A percentile compares a stretch with the other conserved stretches of the same genome.
Evolutionary conservation across 2,888 invertebrate genomes (phyloP).

Genomic region (Calliphora vomitoria): DNA sequence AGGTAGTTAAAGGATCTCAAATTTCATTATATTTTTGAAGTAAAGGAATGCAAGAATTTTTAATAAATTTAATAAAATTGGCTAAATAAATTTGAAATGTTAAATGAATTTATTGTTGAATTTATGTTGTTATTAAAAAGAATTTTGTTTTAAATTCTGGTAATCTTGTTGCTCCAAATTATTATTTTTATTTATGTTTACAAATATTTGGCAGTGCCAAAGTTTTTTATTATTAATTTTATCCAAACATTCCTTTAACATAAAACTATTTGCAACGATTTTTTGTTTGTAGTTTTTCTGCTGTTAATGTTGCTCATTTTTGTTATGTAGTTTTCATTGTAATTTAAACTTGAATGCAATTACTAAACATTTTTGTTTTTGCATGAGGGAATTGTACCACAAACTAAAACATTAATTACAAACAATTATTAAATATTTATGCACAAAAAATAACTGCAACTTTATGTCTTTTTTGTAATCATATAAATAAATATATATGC

Average conservation of each 20-base stretch:
- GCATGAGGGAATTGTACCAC: conserved; percentile 42
- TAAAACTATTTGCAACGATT: no score
- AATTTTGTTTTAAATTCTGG: no score
- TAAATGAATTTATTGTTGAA: no score
- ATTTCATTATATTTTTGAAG: neutral
- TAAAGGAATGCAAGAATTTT: neutral
- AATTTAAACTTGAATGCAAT: conserved; percentile 22
- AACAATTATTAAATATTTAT: conserved; percentile 60
- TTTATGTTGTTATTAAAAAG: no score
- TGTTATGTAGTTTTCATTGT: neutral
- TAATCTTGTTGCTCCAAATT: no score
- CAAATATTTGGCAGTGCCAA: no score
- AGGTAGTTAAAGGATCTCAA: conserved; percentile 39
- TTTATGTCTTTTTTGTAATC: neutral
- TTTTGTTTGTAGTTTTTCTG: no score
- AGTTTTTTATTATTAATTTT: no score
- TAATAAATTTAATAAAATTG: no score
- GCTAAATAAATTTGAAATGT: no score
- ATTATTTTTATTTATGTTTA: no score
- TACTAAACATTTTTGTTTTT: neutral
- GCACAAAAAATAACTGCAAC: neutral
- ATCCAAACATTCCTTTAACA: no score
- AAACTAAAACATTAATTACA: conserved; percentile 53
- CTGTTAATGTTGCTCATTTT: conserved; percentile 26
- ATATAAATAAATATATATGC: conserved; percentile 10